Conservation (phyloP, 2,797 vertebrate genomes). For the Dromococcyx pavoninus region DNA sequence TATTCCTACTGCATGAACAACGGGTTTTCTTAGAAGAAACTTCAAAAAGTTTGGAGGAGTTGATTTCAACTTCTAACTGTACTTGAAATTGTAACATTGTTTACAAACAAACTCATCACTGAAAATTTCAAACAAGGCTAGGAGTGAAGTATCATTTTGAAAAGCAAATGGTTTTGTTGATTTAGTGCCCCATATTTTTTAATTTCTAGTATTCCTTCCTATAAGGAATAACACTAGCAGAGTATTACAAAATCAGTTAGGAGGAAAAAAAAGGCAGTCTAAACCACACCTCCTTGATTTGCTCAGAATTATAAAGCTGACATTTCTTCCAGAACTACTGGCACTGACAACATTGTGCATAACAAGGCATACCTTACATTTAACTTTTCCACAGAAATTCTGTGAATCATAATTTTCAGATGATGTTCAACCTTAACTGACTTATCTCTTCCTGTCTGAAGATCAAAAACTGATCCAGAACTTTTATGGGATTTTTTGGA, state of each 20-base stretch:
- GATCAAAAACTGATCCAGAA: background rate
- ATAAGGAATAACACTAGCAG: background rate
- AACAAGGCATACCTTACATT: background rate
- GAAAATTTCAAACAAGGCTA: background rate
- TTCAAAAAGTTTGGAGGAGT: background rate
- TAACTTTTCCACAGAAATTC: background rate
- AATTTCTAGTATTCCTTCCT: background rate
- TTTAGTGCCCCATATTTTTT: background rate
- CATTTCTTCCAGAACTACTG: background rate
- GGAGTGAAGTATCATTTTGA: background rate
- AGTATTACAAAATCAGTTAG: background rate
- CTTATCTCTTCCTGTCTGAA: background rate
- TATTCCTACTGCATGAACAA: background rate
- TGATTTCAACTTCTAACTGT: background rate
- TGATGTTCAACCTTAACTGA: background rate
- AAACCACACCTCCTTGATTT: background rate
- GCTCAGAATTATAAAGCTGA: background rate
- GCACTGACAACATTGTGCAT: background rate
- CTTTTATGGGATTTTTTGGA: background rate
- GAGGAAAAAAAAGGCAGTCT: background rate
- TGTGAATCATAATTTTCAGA: background rate
- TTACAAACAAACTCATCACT: background rate
- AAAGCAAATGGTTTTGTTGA: background rate
- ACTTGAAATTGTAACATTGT: background rate
- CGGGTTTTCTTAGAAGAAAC: background rate